phyloP scores from a whole-genome alignment of 1,140 invertebrate species.

The Melitaea cinxia region DNA sequence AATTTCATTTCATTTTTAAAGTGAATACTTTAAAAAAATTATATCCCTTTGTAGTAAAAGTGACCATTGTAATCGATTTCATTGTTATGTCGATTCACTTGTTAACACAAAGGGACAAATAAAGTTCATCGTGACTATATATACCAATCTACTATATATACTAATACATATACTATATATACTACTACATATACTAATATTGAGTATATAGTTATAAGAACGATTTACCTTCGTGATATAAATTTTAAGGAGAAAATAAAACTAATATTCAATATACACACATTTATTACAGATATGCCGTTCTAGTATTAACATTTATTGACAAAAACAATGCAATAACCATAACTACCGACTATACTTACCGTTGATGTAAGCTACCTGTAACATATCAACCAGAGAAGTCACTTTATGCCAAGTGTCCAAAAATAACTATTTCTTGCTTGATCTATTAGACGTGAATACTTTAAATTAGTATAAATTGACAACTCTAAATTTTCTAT shows the following conservation, averaged over 20 bases:
- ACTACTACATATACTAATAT: too few species aligned
- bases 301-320: slow-evolving; percentile 71
- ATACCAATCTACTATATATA: too few species aligned
- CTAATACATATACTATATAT: too few species aligned
- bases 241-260: slow-evolving; percentile 44
- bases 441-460: not conserved
- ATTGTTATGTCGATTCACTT: too few species aligned
- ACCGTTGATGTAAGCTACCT: slow-evolving; percentile 44
- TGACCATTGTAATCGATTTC: too few species aligned
- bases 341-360: slow-evolving; percentile 47
- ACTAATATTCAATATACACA: slow-evolving; percentile 67
- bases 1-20: too few species aligned
- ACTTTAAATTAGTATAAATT: slow-evolving; percentile 16
- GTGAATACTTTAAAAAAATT: too few species aligned
- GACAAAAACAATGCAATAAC: slow-evolving; percentile 68
- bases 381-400: slow-evolving; percentile 18
- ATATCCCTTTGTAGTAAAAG: too few species aligned
- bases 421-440: slow-evolving; percentile 16
- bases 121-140: too few species aligned
- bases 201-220: too few species aligned
- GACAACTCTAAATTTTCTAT: slow-evolving; percentile 21
- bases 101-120: too few species aligned
- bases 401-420: slow-evolving; percentile 19
- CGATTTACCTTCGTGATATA: too few species aligned
- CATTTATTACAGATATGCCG: slow-evolving; percentile 79